Evolutionary conservation across 2,113 vertebrate genomes (phyloP).

Genomic region (Campylomormyrus numenius): DNA sequence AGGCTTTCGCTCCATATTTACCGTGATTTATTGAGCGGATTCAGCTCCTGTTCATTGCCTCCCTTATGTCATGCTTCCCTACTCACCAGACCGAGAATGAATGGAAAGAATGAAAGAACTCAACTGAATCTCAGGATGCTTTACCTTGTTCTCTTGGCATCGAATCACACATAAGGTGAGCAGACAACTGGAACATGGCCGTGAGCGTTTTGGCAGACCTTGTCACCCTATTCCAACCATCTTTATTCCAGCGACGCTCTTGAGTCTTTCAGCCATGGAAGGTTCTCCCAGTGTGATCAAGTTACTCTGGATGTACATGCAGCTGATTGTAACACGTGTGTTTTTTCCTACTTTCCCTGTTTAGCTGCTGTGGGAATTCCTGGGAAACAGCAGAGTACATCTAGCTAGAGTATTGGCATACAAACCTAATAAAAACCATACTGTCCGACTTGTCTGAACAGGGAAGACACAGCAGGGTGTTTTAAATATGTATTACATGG

Average conservation of each 20-base stretch:
- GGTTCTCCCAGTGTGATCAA: constrained; percentile 36
- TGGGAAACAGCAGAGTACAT: constrained; percentile 21
- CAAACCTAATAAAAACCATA: constrained; percentile 10
- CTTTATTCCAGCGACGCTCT: constrained; percentile 30
- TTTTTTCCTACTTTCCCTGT: constrained; percentile 22
- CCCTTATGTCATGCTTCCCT: neutral
- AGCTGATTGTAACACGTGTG: constrained; percentile 21
- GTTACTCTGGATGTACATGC: constrained; percentile 37
- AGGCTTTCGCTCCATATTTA: neutral
- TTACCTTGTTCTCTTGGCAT: constrained; percentile 31
- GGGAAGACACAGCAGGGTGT: neutral
- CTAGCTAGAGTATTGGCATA: constrained; percentile 15
- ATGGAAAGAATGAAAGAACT: constrained; percentile 20
- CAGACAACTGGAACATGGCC: constrained; percentile 16
- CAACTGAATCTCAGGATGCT: constrained; percentile 25
- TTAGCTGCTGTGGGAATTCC: constrained; percentile 19
- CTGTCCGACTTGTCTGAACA: constrained; percentile 7
- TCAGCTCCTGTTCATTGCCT: neutral
- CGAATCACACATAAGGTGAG: constrained; percentile 44
- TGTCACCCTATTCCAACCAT: constrained; percentile 36
- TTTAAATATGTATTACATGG: neutral
- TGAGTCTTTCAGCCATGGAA: constrained; percentile 18
- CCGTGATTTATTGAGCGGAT: neutral
- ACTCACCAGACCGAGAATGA: neutral
- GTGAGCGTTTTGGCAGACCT: constrained; percentile 35